Percentiles rank a stretch among this genome's conserved stretches.
Evolutionary conservation across 2,888 invertebrate genomes (phyloP).

Genomic region (Caenorhabditis sinica): DNA sequence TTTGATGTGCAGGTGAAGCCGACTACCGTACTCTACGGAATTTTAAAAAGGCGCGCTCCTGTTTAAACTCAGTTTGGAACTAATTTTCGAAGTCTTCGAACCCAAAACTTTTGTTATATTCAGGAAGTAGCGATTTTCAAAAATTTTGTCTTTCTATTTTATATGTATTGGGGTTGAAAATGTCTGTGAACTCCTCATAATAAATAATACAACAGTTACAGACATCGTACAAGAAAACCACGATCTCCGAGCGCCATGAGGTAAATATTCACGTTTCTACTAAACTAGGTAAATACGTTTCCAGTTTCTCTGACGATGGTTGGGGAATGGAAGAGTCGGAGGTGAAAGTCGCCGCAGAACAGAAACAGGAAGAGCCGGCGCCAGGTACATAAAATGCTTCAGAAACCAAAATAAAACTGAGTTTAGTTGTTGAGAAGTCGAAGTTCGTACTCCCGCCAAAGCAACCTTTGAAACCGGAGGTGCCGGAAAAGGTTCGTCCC

Average conservation of each 20-base stretch:
- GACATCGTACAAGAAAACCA: not conserved
- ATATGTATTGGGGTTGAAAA: no score
- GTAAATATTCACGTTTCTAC: not conserved
- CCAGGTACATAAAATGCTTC: conserved; percentile 1
- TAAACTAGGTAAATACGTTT: not conserved
- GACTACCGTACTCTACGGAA: no score
- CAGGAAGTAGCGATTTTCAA: no score
- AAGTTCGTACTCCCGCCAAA: not conserved
- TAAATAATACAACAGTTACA: not conserved
- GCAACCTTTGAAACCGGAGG: not conserved
- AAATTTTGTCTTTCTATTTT: no score
- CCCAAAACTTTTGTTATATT: no score
- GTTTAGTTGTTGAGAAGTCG: not conserved
- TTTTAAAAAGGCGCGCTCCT: not conserved
- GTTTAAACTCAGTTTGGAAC: not conserved
- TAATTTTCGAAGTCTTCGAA: no score
- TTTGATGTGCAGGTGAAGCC: not conserved
- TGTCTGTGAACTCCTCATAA: no score
- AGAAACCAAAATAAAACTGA: not conserved
- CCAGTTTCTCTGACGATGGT: conserved; percentile 53
- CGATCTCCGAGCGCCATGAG: conserved; percentile 9
- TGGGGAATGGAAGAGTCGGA: conserved; percentile 39
- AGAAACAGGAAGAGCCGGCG: not conserved
- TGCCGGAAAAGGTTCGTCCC: not conserved
- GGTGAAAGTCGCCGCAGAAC: conserved; percentile 5